Conservation (phyloP, 37 sponge, comb jelly and placozoan species). For the Eunapius fragilis region DNA sequence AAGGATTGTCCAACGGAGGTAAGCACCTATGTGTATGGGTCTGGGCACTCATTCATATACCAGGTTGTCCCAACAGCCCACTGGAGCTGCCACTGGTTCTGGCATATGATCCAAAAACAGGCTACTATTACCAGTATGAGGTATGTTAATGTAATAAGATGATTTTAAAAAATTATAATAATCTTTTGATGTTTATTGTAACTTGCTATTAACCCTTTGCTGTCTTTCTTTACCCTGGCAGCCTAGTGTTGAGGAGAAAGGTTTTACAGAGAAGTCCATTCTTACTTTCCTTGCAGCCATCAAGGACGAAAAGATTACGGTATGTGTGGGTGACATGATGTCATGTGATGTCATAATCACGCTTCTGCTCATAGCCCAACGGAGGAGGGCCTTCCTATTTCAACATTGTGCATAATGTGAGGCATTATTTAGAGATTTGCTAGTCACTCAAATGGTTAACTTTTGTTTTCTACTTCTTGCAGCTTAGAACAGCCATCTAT, state of each 20-base stretch:
- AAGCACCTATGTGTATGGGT: neutral
- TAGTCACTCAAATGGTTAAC: neutral
- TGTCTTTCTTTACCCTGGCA: neutral
- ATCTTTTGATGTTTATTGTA: neutral
- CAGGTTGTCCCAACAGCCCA: neutral
- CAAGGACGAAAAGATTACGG: neutral
- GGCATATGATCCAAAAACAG: conserved; percentile 50
- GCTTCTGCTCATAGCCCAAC: neutral
- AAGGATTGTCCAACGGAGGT: conserved; percentile 9
- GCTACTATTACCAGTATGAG: conserved; percentile 30
- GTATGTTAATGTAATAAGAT: neutral
- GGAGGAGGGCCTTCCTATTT: neutral
- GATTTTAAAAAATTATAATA: too few relatives aligned
- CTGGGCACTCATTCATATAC: conserved; percentile 11
- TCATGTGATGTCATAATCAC: neutral
- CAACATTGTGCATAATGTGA: neutral
- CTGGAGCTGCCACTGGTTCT: conserved; percentile 32
- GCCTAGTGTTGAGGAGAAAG: conserved; percentile 6
- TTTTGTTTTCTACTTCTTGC: neutral
- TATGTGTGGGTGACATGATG: neutral
- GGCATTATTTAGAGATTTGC: neutral
- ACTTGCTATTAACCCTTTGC: neutral
- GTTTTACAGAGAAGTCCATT: conserved; percentile 19
- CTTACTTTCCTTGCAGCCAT: conserved; percentile 2
- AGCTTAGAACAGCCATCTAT: neutral